A percentile compares a stretch with the other conserved stretches of the same genome.
These are phyloP conservation scores for Pecten maximus DNA, from an alignment of 2,888 invertebrate species.

Conservation along the genomic window DNA sequence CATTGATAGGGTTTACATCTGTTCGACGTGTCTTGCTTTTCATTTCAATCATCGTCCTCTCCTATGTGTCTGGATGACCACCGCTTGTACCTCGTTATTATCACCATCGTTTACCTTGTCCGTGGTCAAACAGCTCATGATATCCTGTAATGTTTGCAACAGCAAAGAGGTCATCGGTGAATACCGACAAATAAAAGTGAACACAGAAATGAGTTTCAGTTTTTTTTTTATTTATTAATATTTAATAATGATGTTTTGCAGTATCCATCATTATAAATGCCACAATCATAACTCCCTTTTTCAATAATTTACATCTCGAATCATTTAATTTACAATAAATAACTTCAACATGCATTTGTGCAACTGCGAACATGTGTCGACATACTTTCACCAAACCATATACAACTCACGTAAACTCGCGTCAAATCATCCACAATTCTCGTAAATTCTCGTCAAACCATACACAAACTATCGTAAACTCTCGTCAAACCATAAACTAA, in stretches of 20 bases:
- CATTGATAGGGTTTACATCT: too few species aligned
- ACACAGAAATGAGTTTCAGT: not conserved
- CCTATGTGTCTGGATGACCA: too few species aligned
- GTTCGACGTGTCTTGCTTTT: too few species aligned
- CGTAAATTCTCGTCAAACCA: too few species aligned
- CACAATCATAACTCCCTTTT: not conserved
- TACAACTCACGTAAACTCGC: not conserved
- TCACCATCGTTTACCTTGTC: too few species aligned
- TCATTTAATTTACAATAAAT: constrained; percentile 30
- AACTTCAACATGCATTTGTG: not conserved
- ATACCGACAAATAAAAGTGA: not conserved
- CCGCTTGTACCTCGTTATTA: not conserved
- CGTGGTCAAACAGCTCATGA: too few species aligned
- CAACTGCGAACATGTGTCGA: not conserved
- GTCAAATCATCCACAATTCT: too few species aligned
- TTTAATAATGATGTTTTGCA: not conserved
- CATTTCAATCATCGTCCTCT: too few species aligned
- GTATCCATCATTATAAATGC: not conserved
- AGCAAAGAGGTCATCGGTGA: too few species aligned
- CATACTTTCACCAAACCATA: not conserved
- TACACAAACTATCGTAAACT: too few species aligned
- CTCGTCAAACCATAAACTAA: too few species aligned
- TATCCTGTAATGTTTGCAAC: too few species aligned
- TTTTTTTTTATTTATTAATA: constrained; percentile 7
- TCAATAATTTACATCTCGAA: not conserved